Base-by-base conservation (phyloP, 2,113 vertebrate genomes). In the Oryzias celebensis region DNA sequence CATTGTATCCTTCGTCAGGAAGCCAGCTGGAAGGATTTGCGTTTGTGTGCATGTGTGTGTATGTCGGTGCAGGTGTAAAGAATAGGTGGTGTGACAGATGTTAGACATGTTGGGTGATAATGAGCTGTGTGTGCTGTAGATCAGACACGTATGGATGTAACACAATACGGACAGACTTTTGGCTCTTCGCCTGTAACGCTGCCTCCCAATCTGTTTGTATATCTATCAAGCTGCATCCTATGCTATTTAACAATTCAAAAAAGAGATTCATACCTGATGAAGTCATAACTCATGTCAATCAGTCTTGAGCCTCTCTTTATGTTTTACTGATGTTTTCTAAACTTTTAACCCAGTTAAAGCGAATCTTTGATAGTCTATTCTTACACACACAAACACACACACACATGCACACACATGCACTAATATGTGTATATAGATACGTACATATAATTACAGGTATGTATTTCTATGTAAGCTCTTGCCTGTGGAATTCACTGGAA, bases 51-150 rank as follows among this genome's bases (percentile, higher is more conserved):
- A 60, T 65, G 66, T 53, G 44, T 41, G 58, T 50, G 62, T 58
- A 0, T 46, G 52, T 16, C 0, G 28, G 48, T 41, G 65, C 46
- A 57, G 54, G 55, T 26, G 18, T 17, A 55, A 73, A 51, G 52
- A 59, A 46, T 55, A 49, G 56, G 58, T 80, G 77, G 83, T 80
- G 61, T 71, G 82, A 79, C 77, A 80, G 79, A 79, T 84, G 75
- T 70, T 75, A 81, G 44, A 45, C 73, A 69, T 18, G 24, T 65
- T 69, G 60, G 48, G 68, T 6, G 60, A 75, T 88, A 86, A 84
- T 75, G 80, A 86, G 73, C 81, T 56, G 73, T 53, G 73, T 75
- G 83, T 63, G 26, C 62, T 46, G 62, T 24, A 54, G 69, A 77
- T 79, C 73, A 76, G 45, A 52, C 44, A 52, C 61, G 53, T 28